Evolutionary conservation across 53 echinoderm and acorn worm species (phyloP).

Genomic region (Glandiceps talaboti): DNA sequence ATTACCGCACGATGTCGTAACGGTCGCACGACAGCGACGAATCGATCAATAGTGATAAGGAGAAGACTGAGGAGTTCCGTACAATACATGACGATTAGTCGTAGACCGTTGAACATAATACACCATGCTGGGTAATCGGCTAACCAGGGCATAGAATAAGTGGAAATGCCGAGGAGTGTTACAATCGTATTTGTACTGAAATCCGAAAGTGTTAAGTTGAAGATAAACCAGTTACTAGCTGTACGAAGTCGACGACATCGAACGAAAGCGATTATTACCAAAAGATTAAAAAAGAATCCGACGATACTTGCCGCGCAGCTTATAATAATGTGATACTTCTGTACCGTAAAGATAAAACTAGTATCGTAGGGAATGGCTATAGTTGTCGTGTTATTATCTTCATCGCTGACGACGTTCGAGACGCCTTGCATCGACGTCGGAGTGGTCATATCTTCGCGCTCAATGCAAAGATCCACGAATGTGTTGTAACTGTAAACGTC

Average conservation of each 20-base stretch:
- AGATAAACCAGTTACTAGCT: neutral
- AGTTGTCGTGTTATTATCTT: too few relatives aligned
- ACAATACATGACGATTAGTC: neutral
- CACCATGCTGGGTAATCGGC: neutral
- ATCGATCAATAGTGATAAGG: neutral
- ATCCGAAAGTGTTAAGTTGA: neutral
- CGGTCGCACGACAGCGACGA: neutral
- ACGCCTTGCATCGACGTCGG: too few relatives aligned
- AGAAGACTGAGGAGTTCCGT: neutral
- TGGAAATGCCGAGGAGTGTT: neutral
- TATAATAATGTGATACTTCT: neutral
- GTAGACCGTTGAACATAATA: neutral
- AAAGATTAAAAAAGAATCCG: neutral
- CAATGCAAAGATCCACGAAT: too few relatives aligned
- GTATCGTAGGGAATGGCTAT: neutral
- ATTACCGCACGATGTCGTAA: neutral
- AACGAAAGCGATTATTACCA: neutral
- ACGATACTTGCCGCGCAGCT: neutral
- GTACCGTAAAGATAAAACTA: neutral
- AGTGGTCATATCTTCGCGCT: too few relatives aligned
- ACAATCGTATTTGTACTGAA: neutral
- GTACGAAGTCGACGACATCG: neutral
- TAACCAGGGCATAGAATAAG: neutral
- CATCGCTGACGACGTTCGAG: too few relatives aligned
- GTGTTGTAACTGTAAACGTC: too few relatives aligned